These are phyloP conservation scores for Otocyon megalotis DNA, from an alignment of 2,113 vertebrate species.

Conservation along the genomic window DNA sequence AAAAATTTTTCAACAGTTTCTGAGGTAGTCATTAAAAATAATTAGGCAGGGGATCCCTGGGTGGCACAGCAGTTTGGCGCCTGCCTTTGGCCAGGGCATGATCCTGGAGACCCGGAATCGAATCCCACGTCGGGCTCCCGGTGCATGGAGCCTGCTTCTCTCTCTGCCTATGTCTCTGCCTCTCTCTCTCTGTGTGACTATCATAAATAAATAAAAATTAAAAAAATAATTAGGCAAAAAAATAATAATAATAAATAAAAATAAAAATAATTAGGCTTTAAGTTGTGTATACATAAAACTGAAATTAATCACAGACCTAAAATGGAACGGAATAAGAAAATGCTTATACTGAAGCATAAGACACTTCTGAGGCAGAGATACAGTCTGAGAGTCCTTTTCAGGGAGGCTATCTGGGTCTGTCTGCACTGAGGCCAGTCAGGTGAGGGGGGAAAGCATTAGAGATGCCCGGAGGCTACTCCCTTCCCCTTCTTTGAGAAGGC, in stretches of 20 bases:
- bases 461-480: background rate
- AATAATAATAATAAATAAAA: no score
- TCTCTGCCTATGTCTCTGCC: no score
- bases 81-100: no score
- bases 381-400: background rate
- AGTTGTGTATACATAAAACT: background rate
- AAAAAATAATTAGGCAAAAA: no score
- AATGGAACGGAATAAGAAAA: background rate
- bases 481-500: background rate
- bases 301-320: constrained; percentile 2
- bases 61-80: no score
- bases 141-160: no score
- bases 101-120: no score
- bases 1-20: background rate
- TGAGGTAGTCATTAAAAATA: background rate
- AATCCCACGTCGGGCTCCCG: no score
- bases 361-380: background rate
- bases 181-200: no score
- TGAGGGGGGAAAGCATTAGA: background rate
- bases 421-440: background rate
- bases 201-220: no score
- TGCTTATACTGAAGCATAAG: background rate
- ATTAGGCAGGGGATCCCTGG: background rate
- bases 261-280: constrained; percentile 39
- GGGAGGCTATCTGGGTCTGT: background rate